phyloP scores from a whole-genome alignment of 2,888 invertebrate species.

The Lasioglossum morio region DNA sequence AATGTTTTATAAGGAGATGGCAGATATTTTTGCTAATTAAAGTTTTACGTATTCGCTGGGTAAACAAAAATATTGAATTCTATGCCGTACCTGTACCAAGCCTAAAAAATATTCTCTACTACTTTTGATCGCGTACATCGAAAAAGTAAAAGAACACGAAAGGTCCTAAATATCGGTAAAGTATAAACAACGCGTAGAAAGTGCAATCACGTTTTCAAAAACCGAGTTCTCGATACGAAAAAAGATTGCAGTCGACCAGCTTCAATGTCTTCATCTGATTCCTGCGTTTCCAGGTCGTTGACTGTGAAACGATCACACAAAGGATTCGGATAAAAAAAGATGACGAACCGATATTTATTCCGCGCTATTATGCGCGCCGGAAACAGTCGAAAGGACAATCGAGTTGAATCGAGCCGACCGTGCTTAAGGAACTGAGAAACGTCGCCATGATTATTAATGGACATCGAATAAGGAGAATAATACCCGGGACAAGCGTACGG shows the following conservation, averaged over 20 bases:
- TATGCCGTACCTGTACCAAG: too few relatives aligned
- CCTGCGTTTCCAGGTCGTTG: neutral
- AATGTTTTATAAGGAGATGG: too few relatives aligned
- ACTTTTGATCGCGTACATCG: too few relatives aligned
- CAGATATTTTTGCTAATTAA: too few relatives aligned
- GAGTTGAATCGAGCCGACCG: conserved; percentile 20
- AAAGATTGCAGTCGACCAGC: neutral
- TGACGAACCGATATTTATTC: conserved; percentile 23
- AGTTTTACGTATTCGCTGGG: too few relatives aligned
- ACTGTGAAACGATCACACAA: neutral
- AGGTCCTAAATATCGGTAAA: too few relatives aligned
- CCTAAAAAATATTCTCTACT: too few relatives aligned
- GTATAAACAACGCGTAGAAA: too few relatives aligned
- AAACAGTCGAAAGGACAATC: conserved; percentile 46
- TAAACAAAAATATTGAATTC: too few relatives aligned
- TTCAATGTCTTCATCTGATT: neutral
- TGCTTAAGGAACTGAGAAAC: conserved; percentile 40
- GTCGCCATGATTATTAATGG: conserved; percentile 63
- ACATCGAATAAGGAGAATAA: conserved; percentile 62
- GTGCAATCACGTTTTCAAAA: neutral
- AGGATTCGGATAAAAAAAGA: neutral
- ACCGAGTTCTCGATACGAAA: neutral
- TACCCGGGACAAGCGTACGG: conserved; percentile 45
- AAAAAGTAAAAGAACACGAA: too few relatives aligned
- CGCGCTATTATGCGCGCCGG: conserved; percentile 10